phyloP scores from a whole-genome alignment of 2,888 invertebrate species.

The Phengaris arion region DNA sequence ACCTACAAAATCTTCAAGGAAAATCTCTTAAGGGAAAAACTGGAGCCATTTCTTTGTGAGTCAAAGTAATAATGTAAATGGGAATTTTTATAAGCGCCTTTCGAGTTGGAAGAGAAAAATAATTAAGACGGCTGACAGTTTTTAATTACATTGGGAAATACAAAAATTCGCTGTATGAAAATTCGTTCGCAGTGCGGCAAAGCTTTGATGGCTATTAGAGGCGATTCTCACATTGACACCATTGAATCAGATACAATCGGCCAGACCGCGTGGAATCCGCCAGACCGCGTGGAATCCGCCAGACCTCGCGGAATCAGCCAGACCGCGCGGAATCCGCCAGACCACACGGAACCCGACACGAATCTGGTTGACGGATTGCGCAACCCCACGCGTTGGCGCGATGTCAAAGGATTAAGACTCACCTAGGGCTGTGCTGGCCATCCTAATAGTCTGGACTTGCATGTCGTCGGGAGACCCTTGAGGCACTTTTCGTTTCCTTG shows the following conservation, averaged over 20 bases:
- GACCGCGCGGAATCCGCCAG: not conserved
- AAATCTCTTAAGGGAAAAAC: constrained; percentile 37
- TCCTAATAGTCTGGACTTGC: constrained; percentile 83
- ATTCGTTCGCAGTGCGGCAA: constrained; percentile 39
- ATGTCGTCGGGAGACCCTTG: constrained; percentile 81
- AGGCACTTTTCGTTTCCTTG: constrained; percentile 86
- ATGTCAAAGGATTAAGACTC: constrained; percentile 47
- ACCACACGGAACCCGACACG: not conserved
- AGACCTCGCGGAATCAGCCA: not conserved
- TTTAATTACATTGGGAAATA: constrained; percentile 41
- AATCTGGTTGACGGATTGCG: not conserved
- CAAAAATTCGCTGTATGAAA: constrained; percentile 46
- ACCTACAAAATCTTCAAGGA: constrained; percentile 36
- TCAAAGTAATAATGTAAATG: constrained; percentile 39
- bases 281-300: not conserved
- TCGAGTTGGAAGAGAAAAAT: constrained; percentile 38
- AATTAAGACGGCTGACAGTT: constrained; percentile 41
- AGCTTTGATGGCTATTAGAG: constrained; percentile 16
- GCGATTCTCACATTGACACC: not conserved
- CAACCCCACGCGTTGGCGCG: not conserved
- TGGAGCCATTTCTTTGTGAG: constrained; percentile 36
- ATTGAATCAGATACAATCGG: not conserved
- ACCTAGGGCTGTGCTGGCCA: constrained; percentile 85
- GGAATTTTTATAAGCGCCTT: constrained; percentile 40
- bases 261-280: not conserved